Conservation (phyloP, 2,797 vertebrate species). For the Acanthurus lineatus region DNA sequence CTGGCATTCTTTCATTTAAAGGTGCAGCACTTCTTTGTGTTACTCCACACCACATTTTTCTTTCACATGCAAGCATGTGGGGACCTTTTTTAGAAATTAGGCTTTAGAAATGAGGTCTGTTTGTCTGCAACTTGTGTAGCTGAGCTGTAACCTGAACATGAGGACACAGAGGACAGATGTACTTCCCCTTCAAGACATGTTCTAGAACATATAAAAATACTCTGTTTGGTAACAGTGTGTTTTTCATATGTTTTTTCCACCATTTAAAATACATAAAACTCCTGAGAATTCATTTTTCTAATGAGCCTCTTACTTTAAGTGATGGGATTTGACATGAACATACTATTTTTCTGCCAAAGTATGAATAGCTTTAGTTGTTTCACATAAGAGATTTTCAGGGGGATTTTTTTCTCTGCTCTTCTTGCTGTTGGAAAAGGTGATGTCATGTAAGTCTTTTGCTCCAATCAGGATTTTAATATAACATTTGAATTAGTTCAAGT, state of each 20-base stretch:
- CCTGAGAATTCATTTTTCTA: neutral
- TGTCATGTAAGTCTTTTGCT: neutral
- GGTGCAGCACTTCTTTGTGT: slow-evolving; percentile 69
- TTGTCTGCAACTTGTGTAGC: neutral
- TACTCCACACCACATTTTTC: slow-evolving; percentile 10
- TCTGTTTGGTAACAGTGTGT: neutral
- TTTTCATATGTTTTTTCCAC: neutral
- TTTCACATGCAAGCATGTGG: slow-evolving; percentile 12
- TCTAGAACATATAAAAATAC: neutral
- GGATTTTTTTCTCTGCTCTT: neutral
- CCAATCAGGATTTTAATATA: neutral
- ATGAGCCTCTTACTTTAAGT: neutral
- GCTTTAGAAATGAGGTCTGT: neutral
- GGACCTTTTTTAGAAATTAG: neutral
- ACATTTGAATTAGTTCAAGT: neutral
- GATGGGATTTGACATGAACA: neutral
- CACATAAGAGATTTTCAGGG: neutral
- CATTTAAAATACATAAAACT: neutral
- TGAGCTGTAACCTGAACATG: slow-evolving; percentile 16
- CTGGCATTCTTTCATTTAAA: slow-evolving; percentile 76
- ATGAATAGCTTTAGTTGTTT: neutral
- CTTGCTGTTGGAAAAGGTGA: neutral
- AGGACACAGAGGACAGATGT: neutral
- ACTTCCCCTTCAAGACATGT: neutral
- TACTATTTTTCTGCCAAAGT: neutral